A percentile compares a stretch with the other conserved stretches of the same genome.
Conservation (phyloP, 2,113 vertebrate genomes). For the Hippocampus zosterae region DNA sequence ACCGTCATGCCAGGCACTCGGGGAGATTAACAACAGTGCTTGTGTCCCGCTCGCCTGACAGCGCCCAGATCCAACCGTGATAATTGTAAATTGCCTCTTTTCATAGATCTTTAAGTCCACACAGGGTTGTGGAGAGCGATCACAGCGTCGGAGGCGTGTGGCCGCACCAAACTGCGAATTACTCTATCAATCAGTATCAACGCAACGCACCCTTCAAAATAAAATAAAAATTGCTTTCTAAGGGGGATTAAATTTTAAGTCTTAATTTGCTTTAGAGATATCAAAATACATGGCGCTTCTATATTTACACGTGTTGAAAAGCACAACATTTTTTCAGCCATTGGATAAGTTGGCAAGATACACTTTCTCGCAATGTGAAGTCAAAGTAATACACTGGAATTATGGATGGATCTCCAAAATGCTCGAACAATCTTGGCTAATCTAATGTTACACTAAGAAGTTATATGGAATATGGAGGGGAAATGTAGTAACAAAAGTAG, state of each 20-base stretch:
- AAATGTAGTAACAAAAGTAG: rapidly evolving
- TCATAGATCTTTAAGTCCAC: slow-evolving; percentile 50
- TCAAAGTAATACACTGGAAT: not conserved
- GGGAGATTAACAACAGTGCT: slow-evolving; percentile 57
- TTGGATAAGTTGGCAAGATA: not conserved
- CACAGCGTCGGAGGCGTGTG: slow-evolving; percentile 11
- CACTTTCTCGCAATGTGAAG: not conserved
- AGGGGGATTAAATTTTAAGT: not conserved
- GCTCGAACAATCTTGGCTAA: not conserved
- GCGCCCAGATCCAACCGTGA: slow-evolving; percentile 46
- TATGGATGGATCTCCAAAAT: not conserved
- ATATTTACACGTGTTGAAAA: not conserved
- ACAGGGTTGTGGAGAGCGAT: slow-evolving; percentile 8
- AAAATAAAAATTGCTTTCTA: slow-evolving; percentile 1
- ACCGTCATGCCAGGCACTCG: slow-evolving; percentile 49
- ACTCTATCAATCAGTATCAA: slow-evolving; percentile 45
- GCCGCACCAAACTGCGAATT: slow-evolving; percentile 33
- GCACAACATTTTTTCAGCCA: not conserved
- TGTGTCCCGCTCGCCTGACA: slow-evolving; percentile 33
- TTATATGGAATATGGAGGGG: not conserved
- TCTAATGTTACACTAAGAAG: too few species aligned
- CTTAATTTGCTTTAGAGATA: slow-evolving; percentile 6
- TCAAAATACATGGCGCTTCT: not conserved
- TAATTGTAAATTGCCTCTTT: slow-evolving; percentile 65
- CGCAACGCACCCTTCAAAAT: slow-evolving; percentile 3